Evolutionary conservation across 2,888 invertebrate species (phyloP), one percentile per base, ranked within the genome.

Genomic region (Scaptodrosophila latifasciaeformis): DNA sequence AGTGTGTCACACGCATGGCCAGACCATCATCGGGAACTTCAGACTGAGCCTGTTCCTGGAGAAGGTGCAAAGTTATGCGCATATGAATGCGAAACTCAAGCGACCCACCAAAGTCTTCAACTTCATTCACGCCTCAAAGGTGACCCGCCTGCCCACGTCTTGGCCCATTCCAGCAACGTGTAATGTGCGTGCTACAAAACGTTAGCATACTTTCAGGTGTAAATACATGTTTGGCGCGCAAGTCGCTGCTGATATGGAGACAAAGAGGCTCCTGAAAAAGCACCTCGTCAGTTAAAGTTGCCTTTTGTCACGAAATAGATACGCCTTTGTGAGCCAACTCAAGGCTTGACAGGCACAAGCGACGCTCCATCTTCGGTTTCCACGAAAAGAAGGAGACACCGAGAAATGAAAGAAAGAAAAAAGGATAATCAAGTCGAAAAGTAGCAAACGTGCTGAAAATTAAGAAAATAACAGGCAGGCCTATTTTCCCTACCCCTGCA

Each of bases 181-280:
- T 67, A 60, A 77, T 68, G 79, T 83, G 83, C 82, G 83, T 83
- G 83, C 67, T 64, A 56, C 69, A 82, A 77, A 71, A 82, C 77
- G 76, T 82, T 81, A 82, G 72, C 79, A 78, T 71, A 79, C 65
- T 77, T 82, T 76, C 65, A 70, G 78, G 74, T 81, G 78, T 65
- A 74, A 79, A 81, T 70, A 72, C 75, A 78, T 60, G 62, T 65
- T 68, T 67, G 66, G 60, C 65, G 55, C 49, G 45, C 46, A 54
- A 37, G 35, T 30, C 34, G 49, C n/a, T n/a, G n/a, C n/a, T n/a
- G n/a, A n/a, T 24, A 7, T 24, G 37, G 35, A 12, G n/a, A 35
- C 35, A 15, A 37, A 9, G 30, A 29, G 1, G 9, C 30, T 4
- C 10, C 29, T 4, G 27, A 2, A 21, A 24, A n/a, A 10, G 48